These are phyloP conservation scores for Osmoderma eremita DNA, from an alignment of 2,888 invertebrate genomes.

Conservation along the genomic window DNA sequence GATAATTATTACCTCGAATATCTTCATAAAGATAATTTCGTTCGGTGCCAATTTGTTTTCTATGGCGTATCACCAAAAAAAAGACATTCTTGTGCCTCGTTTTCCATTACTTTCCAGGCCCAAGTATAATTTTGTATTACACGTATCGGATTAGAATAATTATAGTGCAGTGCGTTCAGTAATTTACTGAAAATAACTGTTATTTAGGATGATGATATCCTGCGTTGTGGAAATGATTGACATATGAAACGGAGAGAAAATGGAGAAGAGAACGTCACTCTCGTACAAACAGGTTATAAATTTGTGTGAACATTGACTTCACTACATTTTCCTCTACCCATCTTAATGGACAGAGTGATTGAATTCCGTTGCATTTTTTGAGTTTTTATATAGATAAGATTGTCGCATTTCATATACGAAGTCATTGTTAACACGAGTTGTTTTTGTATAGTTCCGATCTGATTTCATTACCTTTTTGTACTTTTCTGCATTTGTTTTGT, in stretches of 20 bases:
- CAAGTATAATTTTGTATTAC: conserved; percentile 30
- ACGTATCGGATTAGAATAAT: conserved; percentile 24
- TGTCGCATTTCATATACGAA: conserved; percentile 7
- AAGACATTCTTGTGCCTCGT: conserved; percentile 41
- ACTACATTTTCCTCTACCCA: neutral
- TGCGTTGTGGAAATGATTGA: neutral
- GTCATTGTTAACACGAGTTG: conserved; percentile 15
- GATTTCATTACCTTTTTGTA: conserved; percentile 20
- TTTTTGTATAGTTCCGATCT: conserved; percentile 28
- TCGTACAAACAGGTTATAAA: conserved; percentile 23
- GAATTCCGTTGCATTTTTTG: conserved; percentile 17
- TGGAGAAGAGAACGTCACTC: conserved; percentile 10
- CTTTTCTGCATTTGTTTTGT: conserved; percentile 29
- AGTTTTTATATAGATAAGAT: conserved; percentile 6
- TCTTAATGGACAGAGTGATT: neutral
- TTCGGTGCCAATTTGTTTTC: conserved; percentile 39
- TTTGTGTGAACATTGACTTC: conserved; percentile 18
- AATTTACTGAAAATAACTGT: conserved; percentile 32
- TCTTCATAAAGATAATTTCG: conserved; percentile 19
- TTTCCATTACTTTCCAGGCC: conserved; percentile 40
- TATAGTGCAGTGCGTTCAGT: conserved; percentile 29
- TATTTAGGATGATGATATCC: too few relatives aligned
- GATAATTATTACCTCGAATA: conserved; percentile 30
- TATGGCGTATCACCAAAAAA: conserved; percentile 38
- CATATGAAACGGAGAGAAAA: neutral